These are phyloP conservation scores for Ispidina lecontei DNA, from an alignment of 2,797 vertebrate species.

Conservation along the genomic window DNA sequence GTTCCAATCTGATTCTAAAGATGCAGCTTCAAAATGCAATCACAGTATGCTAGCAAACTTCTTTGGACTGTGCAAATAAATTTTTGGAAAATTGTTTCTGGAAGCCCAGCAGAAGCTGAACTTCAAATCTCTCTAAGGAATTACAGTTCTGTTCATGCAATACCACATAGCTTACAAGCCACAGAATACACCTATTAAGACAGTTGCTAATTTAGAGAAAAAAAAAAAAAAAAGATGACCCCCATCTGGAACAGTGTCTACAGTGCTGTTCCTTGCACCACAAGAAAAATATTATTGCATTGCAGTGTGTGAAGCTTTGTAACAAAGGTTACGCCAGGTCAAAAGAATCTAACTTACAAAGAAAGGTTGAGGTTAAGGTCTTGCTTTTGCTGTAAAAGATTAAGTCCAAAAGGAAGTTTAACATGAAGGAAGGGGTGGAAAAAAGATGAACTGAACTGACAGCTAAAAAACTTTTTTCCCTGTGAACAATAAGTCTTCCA, in stretches of 20 bases:
- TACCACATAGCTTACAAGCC: slow-evolving; percentile 16
- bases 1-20: neutral
- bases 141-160: slow-evolving; percentile 6
- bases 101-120: neutral
- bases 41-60: accelerated
- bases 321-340: slow-evolving; percentile 35
- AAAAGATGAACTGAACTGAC: neutral
- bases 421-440: neutral
- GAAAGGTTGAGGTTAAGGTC: slow-evolving; percentile 8
- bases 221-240: neutral
- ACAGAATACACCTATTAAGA: slow-evolving; percentile 46
- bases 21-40: neutral
- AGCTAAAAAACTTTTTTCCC: neutral
- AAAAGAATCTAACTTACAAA: slow-evolving; percentile 46
- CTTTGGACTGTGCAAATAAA: neutral
- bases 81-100: neutral
- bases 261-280: neutral
- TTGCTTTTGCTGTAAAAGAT: neutral
- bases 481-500: neutral
- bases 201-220: slow-evolving; percentile 33
- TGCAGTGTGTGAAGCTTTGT: slow-evolving; percentile 12
- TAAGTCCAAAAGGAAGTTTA: slow-evolving; percentile 13
- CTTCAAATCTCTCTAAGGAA: slow-evolving; percentile 13
- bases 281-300: slow-evolving; percentile 54
- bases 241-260: neutral